These are phyloP conservation scores for Delphinapterus leucas DNA, from an alignment of 2,113 vertebrate genomes.

Conservation along the genomic window DNA sequence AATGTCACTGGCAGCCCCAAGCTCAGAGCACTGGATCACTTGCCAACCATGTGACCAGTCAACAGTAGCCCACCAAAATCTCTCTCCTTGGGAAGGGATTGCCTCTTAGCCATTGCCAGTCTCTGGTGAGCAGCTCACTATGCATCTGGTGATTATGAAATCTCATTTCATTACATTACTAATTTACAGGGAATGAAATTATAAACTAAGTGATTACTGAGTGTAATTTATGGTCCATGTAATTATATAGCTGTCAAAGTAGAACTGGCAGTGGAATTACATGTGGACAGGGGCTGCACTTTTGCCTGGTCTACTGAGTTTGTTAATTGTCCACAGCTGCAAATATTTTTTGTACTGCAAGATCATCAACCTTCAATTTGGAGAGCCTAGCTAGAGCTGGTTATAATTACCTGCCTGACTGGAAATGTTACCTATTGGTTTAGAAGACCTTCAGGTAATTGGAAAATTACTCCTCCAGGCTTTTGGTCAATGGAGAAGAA, in stretches of 20 bases:
- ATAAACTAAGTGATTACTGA: slow-evolving; percentile 81
- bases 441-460: slow-evolving; percentile 14
- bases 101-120: background rate
- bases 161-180: slow-evolving; percentile 74
- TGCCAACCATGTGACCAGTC: background rate
- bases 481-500: slow-evolving; percentile 30
- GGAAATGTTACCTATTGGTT: slow-evolving; percentile 32
- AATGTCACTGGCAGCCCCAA: background rate
- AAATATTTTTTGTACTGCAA: slow-evolving; percentile 53
- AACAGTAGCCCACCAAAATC: background rate
- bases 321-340: slow-evolving; percentile 74
- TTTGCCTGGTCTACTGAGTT: slow-evolving; percentile 68
- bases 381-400: slow-evolving; percentile 37
- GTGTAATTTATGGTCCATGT: slow-evolving; percentile 78
- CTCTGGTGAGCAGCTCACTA: slow-evolving; percentile 44
- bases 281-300: slow-evolving; percentile 22
- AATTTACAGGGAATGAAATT: slow-evolving; percentile 80
- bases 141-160: slow-evolving; percentile 64
- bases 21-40: background rate
- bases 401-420: slow-evolving; percentile 60
- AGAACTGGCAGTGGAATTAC: slow-evolving; percentile 53
- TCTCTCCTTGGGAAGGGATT: background rate
- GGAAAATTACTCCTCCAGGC: background rate
- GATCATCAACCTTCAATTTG: slow-evolving; percentile 56
- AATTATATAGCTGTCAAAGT: slow-evolving; percentile 81